phyloP scores from a whole-genome alignment of 2,797 vertebrate species.

The Siniperca scherzeri region DNA sequence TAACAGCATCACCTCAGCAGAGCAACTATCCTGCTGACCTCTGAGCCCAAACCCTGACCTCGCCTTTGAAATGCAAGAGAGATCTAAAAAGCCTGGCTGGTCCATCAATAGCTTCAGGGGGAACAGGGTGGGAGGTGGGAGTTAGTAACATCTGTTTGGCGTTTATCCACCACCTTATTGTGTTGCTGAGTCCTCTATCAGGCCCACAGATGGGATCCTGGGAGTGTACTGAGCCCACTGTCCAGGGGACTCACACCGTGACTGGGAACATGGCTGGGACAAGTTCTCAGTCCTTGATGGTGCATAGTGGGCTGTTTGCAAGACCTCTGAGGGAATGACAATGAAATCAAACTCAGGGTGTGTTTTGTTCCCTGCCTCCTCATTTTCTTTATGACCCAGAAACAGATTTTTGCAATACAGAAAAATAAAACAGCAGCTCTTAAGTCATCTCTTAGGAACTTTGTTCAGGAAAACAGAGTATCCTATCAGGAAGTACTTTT shows the following conservation, averaged over 20 bases:
- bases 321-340: constrained; percentile 54
- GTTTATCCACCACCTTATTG: constrained; percentile 77
- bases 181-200: constrained; percentile 62
- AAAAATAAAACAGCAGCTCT: constrained; percentile 5
- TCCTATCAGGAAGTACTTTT: constrained; percentile 38
- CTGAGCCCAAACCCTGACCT: constrained; percentile 68
- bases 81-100: constrained; percentile 70
- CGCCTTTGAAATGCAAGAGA: constrained; percentile 77
- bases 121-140: constrained; percentile 54
- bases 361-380: constrained; percentile 47
- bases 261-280: constrained; percentile 63
- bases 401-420: not conserved
- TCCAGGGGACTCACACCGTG: constrained; percentile 64
- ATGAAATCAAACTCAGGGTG: constrained; percentile 55
- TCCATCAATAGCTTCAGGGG: constrained; percentile 68
- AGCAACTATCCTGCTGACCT: constrained; percentile 70
- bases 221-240: constrained; percentile 56
- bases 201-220: constrained; percentile 72
- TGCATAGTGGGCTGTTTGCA: constrained; percentile 18
- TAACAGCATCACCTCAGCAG: constrained; percentile 49
- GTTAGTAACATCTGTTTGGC: constrained; percentile 82
- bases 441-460: constrained; percentile 7
- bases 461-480: constrained; percentile 39
- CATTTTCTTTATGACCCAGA: constrained; percentile 46
- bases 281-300: constrained; percentile 64